A percentile compares a stretch with the other conserved stretches of the same genome.
These are phyloP conservation scores for Acleris holmiana DNA, from an alignment of 2,888 invertebrate genomes.

Conservation along the genomic window DNA sequence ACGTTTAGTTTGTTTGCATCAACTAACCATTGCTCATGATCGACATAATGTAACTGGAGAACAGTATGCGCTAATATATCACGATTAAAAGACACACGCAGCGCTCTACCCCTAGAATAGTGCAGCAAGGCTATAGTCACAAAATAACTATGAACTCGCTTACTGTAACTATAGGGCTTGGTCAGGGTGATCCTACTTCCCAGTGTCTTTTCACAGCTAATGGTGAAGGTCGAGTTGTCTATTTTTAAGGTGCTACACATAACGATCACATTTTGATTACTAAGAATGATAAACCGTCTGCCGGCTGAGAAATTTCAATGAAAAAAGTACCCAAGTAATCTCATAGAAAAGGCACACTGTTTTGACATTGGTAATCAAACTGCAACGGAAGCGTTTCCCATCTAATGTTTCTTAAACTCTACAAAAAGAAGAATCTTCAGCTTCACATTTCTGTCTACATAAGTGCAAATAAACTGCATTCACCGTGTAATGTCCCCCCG, in stretches of 20 bases:
- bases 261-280: constrained; percentile 45
- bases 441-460: constrained; percentile 76
- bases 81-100: constrained; percentile 76
- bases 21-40: constrained; percentile 79
- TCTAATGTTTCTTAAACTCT: constrained; percentile 41
- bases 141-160: constrained; percentile 62
- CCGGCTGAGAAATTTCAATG: constrained; percentile 12
- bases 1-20: constrained; percentile 80
- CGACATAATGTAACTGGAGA: constrained; percentile 64
- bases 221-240: constrained; percentile 49
- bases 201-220: constrained; percentile 48
- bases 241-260: constrained; percentile 35
- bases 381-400: constrained; percentile 40
- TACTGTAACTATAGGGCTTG: constrained; percentile 40
- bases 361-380: constrained; percentile 30
- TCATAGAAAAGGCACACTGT: constrained; percentile 35
- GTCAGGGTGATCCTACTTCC: constrained; percentile 13
- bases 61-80: constrained; percentile 75
- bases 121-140: constrained; percentile 75
- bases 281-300: constrained; percentile 42
- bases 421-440: constrained; percentile 51
- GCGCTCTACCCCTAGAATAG: constrained; percentile 59
- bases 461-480: constrained; percentile 59
- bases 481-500: constrained; percentile 56
- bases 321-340: constrained; percentile 3